Base-by-base conservation (phyloP, 2,888 invertebrate species). In the Lasioglossum figueresi region DNA sequence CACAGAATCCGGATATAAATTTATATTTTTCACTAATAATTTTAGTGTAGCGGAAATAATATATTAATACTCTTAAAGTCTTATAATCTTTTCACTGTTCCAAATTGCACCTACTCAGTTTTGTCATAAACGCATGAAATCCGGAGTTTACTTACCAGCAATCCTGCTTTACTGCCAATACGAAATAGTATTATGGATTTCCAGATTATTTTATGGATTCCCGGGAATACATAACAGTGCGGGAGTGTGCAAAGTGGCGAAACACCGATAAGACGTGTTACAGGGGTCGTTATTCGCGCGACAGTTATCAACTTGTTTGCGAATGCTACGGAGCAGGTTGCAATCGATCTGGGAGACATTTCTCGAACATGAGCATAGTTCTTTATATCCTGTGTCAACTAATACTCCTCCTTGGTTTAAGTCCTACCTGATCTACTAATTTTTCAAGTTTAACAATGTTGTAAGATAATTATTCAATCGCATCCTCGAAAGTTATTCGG, bases 281-380 rank as follows among this genome's bases (percentile, higher is more conserved):
- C 76, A 89, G 83, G 79, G 93, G 93, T 52, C 91, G 89, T 77
- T 91, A 92, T 78, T 87, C 78, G 31, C 90, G 83, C 10, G 92
- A 92, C 68, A 92, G 92, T 89, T 91, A 92, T 89, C 93, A 93
- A 79, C 79, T 88, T 19, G 81, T 91, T 37, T 93, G 93, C 84
- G 93, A 93, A 79, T 93, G 93, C 76, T 84, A 86, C 66, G 90
- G 88, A 72, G 81, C 88, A 23, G 92, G 91, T 31, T 93, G 93
- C 83, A 93, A 93, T 88, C 84, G 84, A 63, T 89, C 93, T 16
- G 68, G 81, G 31, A 89, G 68, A 80, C 73, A 63, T 10, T 81
- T 74, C 37, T 37, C 77, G 16, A 40, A 27, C 12, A 31, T 34
- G 2, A 52, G 16, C 10, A 27, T 72, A 40, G 31, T 74, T 2